These are phyloP conservation scores for Caprella mutica DNA, from an alignment of 2,888 invertebrate species.

Conservation along the genomic window DNA sequence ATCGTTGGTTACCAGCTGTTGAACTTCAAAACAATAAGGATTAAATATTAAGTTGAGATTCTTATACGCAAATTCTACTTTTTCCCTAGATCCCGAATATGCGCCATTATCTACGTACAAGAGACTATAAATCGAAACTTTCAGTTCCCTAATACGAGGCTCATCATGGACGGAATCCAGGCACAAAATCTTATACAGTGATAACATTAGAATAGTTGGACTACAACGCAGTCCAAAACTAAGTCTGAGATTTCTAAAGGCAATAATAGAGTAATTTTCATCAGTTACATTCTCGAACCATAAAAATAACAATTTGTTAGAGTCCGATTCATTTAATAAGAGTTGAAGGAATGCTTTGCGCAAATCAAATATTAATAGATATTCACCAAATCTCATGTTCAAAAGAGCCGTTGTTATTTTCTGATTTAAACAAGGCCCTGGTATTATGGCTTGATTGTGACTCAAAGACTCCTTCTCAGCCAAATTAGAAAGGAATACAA, in stretches of 20 bases:
- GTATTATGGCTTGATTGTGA: background rate
- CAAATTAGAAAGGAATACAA: conserved; percentile 3
- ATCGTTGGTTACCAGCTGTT: background rate
- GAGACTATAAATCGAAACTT: background rate
- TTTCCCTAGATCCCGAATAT: background rate
- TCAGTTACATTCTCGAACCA: background rate
- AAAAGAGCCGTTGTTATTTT: conserved; percentile 3
- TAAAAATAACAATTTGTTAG: background rate
- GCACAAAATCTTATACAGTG: background rate
- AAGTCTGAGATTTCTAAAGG: background rate
- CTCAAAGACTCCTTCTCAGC: background rate
- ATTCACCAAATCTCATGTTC: background rate
- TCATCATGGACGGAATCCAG: background rate
- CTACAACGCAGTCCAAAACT: conserved; percentile 3
- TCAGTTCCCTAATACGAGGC: background rate
- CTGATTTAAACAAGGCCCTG: background rate
- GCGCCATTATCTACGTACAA: conserved; percentile 1
- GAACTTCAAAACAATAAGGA: background rate
- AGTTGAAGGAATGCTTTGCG: background rate
- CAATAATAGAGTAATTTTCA: background rate
- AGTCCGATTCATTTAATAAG: background rate
- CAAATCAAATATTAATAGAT: background rate
- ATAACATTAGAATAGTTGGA: conserved; percentile 2
- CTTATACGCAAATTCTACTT: background rate
- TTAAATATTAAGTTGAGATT: background rate